phyloP scores from a whole-genome alignment of 2,888 invertebrate species.

The Acanthococcus lagerstroemiae region DNA sequence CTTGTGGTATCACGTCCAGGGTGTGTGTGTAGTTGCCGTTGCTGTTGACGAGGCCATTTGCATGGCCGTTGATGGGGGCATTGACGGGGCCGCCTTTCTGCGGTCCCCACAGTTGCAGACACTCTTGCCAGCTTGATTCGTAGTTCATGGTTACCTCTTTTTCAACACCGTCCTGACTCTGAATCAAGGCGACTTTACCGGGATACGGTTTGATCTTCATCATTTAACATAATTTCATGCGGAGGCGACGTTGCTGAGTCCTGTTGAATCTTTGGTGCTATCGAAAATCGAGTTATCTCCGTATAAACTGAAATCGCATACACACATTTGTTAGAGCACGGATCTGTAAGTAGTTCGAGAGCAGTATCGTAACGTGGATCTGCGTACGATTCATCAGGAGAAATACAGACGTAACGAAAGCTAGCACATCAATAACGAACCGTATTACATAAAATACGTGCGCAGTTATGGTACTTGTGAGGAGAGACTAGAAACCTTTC shows the following conservation, averaged over 20 bases:
- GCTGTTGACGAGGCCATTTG: not conserved
- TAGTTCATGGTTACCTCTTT: conserved; percentile 43
- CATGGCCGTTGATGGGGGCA: not conserved
- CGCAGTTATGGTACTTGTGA: too few species aligned
- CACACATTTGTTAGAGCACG: too few species aligned
- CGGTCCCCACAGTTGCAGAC: conserved; percentile 35
- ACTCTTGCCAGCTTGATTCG: conserved; percentile 73
- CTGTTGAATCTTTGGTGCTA: too few species aligned
- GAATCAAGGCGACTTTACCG: conserved; percentile 48
- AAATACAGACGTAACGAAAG: too few species aligned
- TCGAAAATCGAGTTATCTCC: too few species aligned
- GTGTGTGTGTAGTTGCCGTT: conserved; percentile 7
- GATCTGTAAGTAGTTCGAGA: too few species aligned
- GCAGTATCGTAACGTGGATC: too few species aligned
- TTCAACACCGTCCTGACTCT: conserved; percentile 38
- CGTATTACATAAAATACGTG: too few species aligned
- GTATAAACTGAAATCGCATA: too few species aligned
- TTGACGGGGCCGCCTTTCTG: conserved; percentile 19
- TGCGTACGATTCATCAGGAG: too few species aligned
- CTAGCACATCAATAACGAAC: too few species aligned
- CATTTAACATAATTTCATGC: conserved; percentile 22
- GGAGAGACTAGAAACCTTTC: too few species aligned
- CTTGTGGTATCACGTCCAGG: conserved; percentile 1
- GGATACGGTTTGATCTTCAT: conserved; percentile 82
- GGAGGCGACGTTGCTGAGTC: not conserved